phyloP scores from a whole-genome alignment of 2,113 vertebrate species.

The Pelmatolapia mariae region DNA sequence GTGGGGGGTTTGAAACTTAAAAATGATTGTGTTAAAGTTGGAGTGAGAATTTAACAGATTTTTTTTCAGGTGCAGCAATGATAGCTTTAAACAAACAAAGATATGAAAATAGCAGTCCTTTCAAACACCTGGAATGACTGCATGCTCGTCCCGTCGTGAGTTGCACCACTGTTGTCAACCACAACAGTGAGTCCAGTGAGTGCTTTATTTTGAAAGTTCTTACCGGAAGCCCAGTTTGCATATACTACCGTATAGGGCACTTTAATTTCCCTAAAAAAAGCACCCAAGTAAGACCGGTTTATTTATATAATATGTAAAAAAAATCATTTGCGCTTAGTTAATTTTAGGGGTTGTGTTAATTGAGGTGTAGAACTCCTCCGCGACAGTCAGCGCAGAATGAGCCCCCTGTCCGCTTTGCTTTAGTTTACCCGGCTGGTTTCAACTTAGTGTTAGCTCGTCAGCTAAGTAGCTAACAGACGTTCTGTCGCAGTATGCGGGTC shows the following conservation, averaged over 20 bases:
- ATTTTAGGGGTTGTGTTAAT: background rate
- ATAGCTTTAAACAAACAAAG: background rate
- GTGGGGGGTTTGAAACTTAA: background rate
- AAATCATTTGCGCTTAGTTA: background rate
- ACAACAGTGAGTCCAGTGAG: background rate
- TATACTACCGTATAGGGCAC: background rate
- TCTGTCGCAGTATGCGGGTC: background rate
- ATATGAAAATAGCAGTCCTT: background rate
- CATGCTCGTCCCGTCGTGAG: background rate
- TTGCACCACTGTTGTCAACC: background rate
- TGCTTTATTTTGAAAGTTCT: constrained; percentile 24
- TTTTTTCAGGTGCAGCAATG: background rate
- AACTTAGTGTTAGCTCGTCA: constrained; percentile 2
- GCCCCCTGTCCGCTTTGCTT: background rate
- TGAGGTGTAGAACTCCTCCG: background rate
- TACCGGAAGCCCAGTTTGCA: background rate
- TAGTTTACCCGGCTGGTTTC: background rate
- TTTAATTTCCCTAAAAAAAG: background rate
- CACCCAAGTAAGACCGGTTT: background rate
- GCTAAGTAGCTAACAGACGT: background rate
- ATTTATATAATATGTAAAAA: background rate
- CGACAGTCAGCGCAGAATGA: background rate
- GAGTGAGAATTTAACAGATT: background rate
- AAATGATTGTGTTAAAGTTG: background rate
- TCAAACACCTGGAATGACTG: background rate